Percentiles rank a stretch among this genome's conserved stretches.
These are phyloP conservation scores for Erpobdella octoculata DNA, from an alignment of 2,888 invertebrate species.

Conservation along the genomic window DNA sequence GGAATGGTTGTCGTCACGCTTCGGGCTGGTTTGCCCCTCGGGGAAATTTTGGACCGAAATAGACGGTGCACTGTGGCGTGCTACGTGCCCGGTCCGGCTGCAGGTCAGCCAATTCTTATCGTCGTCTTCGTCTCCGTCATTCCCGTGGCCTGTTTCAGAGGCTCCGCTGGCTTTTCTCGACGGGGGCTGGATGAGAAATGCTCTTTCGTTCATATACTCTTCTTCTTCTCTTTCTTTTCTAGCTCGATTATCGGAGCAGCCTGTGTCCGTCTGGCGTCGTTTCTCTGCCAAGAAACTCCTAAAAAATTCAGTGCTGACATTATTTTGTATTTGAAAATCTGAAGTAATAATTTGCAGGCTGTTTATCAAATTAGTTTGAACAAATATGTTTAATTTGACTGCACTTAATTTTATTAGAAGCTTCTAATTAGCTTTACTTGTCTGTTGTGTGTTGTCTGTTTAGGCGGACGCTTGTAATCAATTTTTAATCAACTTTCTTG, in stretches of 20 bases:
- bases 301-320: no score
- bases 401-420: no score
- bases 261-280: neutral
- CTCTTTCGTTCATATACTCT: neutral
- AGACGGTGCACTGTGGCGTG: slow-evolving; percentile 14
- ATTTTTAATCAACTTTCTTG: no score
- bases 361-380: no score
- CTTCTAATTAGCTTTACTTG: no score
- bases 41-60: slow-evolving; percentile 14
- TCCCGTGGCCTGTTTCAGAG: neutral
- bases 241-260: no score
- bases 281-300: slow-evolving; percentile 1
- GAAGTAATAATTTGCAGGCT: no score
- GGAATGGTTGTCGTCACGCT: neutral
- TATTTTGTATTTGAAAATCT: no score
- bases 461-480: no score
- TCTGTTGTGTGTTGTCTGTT: no score
- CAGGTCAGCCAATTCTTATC: neutral
- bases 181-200: neutral
- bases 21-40: neutral
- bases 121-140: neutral
- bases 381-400: no score
- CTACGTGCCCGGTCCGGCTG: neutral
- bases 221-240: neutral
- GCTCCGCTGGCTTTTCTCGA: neutral